A percentile compares a stretch with the other conserved stretches of the same genome.
Evolutionary conservation across 2,113 vertebrate genomes (phyloP).

Genomic region (Pygoscelis antarcticus): DNA sequence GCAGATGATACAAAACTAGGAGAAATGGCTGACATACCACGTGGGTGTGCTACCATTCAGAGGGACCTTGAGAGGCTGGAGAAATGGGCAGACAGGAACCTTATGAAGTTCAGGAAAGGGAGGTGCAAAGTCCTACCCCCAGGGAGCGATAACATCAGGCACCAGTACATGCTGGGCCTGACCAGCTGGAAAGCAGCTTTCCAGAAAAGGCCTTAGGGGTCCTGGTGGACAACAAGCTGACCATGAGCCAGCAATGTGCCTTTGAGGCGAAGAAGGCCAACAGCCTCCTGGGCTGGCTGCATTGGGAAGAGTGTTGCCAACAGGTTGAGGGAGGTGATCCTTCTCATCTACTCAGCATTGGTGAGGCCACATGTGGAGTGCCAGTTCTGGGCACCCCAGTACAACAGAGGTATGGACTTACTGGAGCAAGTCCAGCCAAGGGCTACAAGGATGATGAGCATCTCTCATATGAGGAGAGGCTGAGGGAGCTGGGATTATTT

Average conservation of each 20-base stretch:
- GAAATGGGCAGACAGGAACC: neutral
- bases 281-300: neutral
- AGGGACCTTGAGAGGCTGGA: neutral
- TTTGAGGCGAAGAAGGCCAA: neutral
- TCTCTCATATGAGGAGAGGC: neutral
- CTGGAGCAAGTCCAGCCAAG: neutral
- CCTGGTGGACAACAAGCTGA: neutral
- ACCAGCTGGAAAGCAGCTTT: neutral
- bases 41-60: neutral
- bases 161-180: neutral
- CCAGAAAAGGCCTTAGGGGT: neutral
- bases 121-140: neutral
- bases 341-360: neutral
- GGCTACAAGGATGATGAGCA: neutral
- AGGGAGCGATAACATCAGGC: neutral
- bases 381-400: fast-evolving
- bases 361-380: neutral
- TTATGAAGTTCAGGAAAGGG: neutral
- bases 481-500: neutral
- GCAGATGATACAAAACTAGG: neutral
- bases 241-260: neutral
- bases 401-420: neutral
- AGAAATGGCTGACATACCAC: neutral
- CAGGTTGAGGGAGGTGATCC: neutral
- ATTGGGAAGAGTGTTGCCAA: neutral